Evolutionary conservation across 2,113 vertebrate genomes (phyloP).

Genomic region (Himantopus leucocephalus): DNA sequence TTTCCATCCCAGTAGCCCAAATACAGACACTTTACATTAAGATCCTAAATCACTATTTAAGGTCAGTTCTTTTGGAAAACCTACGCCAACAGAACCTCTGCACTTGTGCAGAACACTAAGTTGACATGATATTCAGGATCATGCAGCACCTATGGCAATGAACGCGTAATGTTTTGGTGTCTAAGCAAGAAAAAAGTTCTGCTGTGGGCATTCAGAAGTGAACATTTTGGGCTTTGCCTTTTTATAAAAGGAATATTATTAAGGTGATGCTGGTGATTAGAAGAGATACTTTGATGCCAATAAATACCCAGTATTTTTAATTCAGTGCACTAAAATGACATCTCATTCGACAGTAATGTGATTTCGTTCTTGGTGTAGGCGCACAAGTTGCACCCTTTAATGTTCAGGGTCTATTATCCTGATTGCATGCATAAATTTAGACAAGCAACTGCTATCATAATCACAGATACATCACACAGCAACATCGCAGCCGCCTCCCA

Average conservation of each 20-base stretch:
- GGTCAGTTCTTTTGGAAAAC: neutral
- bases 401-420: neutral
- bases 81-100: neutral
- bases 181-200: neutral
- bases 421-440: fast-evolving
- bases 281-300: neutral
- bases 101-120: neutral
- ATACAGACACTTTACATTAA: neutral
- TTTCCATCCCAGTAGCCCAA: neutral
- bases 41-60: neutral
- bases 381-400: neutral
- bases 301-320: neutral
- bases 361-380: neutral
- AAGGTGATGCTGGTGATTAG: neutral
- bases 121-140: neutral
- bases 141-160: neutral
- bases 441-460: neutral
- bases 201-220: neutral
- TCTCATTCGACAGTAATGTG: neutral
- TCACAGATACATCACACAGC: neutral
- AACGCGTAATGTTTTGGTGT: neutral
- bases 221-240: neutral
- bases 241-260: neutral
- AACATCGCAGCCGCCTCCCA: neutral
- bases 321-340: neutral